A percentile compares a stretch with the other conserved stretches of the same genome.
Conservation (phyloP, 2,113 vertebrate genomes). For the Anas platyrhynchos region DNA sequence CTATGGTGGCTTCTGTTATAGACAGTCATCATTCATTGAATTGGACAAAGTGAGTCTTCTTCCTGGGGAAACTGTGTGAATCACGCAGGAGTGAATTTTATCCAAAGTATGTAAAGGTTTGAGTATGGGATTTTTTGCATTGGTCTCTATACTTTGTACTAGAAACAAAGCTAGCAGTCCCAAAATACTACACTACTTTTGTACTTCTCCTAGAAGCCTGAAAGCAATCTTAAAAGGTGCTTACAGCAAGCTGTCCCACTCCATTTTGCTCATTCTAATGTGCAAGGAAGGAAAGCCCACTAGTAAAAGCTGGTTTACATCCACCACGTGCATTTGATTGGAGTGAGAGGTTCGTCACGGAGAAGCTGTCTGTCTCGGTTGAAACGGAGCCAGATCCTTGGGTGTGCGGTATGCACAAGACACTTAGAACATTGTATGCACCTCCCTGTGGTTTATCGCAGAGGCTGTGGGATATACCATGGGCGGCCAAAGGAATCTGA, state of each 20-base stretch:
- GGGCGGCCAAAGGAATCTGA: background rate
- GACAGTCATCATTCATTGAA: background rate
- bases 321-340: background rate
- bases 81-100: background rate
- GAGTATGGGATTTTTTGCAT: background rate
- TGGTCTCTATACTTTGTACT: background rate
- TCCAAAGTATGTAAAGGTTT: background rate
- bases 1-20: background rate
- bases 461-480: background rate
- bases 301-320: background rate
- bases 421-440: background rate
- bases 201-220: background rate
- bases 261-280: background rate
- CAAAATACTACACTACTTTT: background rate
- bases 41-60: background rate
- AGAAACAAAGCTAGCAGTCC: background rate
- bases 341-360: background rate
- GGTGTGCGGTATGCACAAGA: background rate
- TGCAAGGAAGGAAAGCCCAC: background rate
- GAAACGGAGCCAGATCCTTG: background rate
- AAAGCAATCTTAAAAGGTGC: background rate
- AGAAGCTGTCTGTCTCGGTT: background rate
- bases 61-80: background rate
- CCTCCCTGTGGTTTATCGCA: background rate
- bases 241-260: background rate